Base-by-base conservation (phyloP, 2,113 vertebrate species). In the Galeopterus variegatus region DNA sequence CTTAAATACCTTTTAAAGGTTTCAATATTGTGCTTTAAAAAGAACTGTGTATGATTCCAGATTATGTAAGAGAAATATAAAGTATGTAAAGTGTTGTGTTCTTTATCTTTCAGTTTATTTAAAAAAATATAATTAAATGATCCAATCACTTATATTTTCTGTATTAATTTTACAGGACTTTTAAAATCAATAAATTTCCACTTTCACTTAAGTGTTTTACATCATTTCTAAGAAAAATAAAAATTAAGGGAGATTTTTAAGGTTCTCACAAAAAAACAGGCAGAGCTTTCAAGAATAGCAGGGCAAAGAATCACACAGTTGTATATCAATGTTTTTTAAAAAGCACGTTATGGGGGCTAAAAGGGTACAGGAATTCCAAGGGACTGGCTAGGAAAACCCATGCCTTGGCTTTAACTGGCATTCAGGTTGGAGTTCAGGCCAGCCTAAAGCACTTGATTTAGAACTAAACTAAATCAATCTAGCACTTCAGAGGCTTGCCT, bases 21-120 rank as follows among this genome's bases (percentile, higher is more conserved):
- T 98, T 97, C 82, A 97, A 98, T 96, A 97, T 98, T 99, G 98
- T 98, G 98, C 98, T 99, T 98, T 93, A 97, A 98, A 98, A 98
- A 97, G 86, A 94, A 90, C 73, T 96, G 88, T 97, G 96, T 98
- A 98, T 98, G 98, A 98, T 98, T 98, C 97, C 98, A 98, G 98
- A 98, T 97, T 98, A 98, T 84, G 8, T 92, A 98, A 98, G 94
- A 98, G 98, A 98, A 98, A 98, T 95, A 98, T 95, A 96, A 99
- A 98, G 97, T 26, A 69, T 80, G 65, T 97, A 97, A 98, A 98
- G 95, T 97, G 96, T 96, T 98, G 98, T 98, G 98, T 98, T 99
- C 98, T 98, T 98, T 98, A 98, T 98, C 98, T 98, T 98, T 98
- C 98, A 98, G 97, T 98, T 98, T 98, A 98, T 98, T 98, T 98